phyloP scores from a whole-genome alignment of 2,888 invertebrate species.

The Hydropsyche betteni region DNA sequence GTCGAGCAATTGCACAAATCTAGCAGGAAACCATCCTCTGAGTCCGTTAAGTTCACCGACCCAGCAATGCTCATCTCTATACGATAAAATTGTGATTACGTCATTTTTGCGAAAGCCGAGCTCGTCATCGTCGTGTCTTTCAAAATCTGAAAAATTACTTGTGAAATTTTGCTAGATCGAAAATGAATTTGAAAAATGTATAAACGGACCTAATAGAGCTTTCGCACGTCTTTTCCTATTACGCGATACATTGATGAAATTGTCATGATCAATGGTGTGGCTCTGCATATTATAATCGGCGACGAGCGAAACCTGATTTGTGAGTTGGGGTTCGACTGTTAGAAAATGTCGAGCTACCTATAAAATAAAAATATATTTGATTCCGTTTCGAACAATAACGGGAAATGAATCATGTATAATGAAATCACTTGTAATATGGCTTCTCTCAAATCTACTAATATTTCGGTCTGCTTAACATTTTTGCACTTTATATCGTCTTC shows the following conservation, averaged over 20 bases:
- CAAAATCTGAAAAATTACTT: conserved; percentile 76
- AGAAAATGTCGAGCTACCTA: conserved; percentile 91
- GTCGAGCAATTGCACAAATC: conserved; percentile 95
- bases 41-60: conserved; percentile 96
- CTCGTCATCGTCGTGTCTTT: conserved; percentile 97
- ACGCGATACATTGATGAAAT: conserved; percentile 91
- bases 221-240: conserved; percentile 91
- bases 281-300: conserved; percentile 97
- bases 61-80: conserved; percentile 99
- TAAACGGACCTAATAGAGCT: conserved; percentile 76
- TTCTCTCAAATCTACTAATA: conserved; percentile 96
- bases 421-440: conserved; percentile 83
- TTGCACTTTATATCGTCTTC: conserved; percentile 91
- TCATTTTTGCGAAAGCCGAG: conserved; percentile 98
- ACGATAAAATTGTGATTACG: conserved; percentile 96
- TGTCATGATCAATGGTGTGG: conserved; percentile 92
- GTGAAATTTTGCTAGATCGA: not conserved
- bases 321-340: conserved; percentile 87
- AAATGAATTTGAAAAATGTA: conserved; percentile 3
- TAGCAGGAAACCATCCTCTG: conserved; percentile 96
- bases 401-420: not conserved
- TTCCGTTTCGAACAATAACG: not conserved
- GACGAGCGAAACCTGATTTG: conserved; percentile 79
- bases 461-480: conserved; percentile 97
- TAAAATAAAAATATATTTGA: conserved; percentile 39